Percentiles rank a stretch among this genome's conserved stretches.
phyloP scores from a whole-genome alignment of 2,888 invertebrate genomes.

The Dendrolimus houi region DNA sequence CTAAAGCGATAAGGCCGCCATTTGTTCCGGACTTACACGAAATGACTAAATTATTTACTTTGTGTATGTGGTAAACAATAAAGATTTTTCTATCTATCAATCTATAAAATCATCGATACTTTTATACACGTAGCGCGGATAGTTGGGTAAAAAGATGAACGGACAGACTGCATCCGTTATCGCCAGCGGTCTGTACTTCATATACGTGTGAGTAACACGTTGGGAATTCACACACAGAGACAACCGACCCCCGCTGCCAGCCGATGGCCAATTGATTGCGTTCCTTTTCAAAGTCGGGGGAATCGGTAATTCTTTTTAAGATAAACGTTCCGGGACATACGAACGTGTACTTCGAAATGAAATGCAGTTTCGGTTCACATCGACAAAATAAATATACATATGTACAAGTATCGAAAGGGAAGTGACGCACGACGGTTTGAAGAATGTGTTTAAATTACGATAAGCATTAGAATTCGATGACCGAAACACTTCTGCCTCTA shows the following conservation, averaged over 20 bases:
- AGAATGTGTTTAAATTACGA: too few species aligned
- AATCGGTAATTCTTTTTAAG: background rate
- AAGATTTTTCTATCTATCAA: background rate
- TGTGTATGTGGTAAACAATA: background rate
- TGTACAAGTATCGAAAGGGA: too few species aligned
- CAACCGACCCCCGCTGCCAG: slow-evolving; percentile 18
- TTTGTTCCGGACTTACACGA: too few species aligned
- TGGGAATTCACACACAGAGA: slow-evolving; percentile 15
- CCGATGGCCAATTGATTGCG: slow-evolving; percentile 57
- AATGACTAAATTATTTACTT: too few species aligned
- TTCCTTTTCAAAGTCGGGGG: slow-evolving; percentile 30
- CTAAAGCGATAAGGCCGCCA: too few species aligned
- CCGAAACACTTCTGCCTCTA: too few species aligned
- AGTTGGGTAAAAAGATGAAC: slow-evolving; percentile 33
- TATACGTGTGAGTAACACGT: slow-evolving; percentile 13
- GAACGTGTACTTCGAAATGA: too few species aligned
- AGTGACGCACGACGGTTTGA: too few species aligned
- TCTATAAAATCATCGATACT: background rate
- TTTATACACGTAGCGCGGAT: slow-evolving; percentile 13
- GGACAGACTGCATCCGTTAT: slow-evolving; percentile 50
- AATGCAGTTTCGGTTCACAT: too few species aligned
- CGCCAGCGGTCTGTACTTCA: slow-evolving; percentile 8
- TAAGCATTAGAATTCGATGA: too few species aligned
- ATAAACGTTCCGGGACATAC: background rate
- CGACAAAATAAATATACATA: too few species aligned